Evolutionary conservation across 2,888 invertebrate species (phyloP), one percentile per base, ranked within the genome.

Genomic region (Morpho achilles): DNA sequence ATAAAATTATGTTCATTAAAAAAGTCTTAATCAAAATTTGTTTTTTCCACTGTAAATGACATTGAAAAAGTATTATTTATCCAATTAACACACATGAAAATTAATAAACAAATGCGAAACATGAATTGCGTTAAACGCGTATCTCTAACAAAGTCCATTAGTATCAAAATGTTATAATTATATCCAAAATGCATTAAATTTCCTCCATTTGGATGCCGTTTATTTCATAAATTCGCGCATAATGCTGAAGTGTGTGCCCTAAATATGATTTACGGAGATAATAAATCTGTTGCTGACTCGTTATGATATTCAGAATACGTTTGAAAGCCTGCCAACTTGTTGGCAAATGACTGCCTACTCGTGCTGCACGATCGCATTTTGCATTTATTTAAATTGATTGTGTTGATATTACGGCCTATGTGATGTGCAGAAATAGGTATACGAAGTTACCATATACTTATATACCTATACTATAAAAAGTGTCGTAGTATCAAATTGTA

Each of bases 271-370:
- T 84, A 85, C 73, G 62, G 64, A 56, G 10, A 74, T 74, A 65
- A 84, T 87, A 86, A 86, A 87, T 87, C 79, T 75, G 73, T 74
- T 76, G 72, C 74, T 65, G 74, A 73, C 77, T 80, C 82, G 79
- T 83, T 82, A 80, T 74, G 76, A 80, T 70, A 69, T 77, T 76
- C 75, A 72, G 71, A 76, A 75, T 73, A 74, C 80, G 80, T 84
- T 86, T 87, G 87, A 84, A 80, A 80, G 72, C 69, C 72, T 84
- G 87, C 87, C 87, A 87, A 85, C 76, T 69, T 66, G 65, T 66
- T 73, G 73, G 72, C 77, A 78, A 82, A 81, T 80, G 69, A 73
- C 69, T 71, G 66, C 68, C 63, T 61, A 70, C 66, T 67, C 63
- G 59, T 53, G 46, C 47, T 9, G 56, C 50, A 49, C 50, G 52